phyloP scores from a whole-genome alignment of 2,888 invertebrate genomes.

The Acleris cristana region DNA sequence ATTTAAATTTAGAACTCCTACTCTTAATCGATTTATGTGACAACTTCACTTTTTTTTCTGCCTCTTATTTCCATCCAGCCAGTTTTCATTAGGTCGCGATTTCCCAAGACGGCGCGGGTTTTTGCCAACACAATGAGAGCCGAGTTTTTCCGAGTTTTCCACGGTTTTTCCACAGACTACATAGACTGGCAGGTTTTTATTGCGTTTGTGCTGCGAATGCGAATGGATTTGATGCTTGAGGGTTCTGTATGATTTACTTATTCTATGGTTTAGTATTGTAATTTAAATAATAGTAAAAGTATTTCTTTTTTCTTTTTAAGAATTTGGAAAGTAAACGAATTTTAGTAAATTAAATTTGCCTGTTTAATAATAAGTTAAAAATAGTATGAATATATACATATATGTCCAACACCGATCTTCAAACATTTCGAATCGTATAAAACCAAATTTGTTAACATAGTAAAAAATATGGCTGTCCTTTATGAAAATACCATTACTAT shows the following conservation, averaged over 20 bases:
- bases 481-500: too few relatives aligned
- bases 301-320: neutral
- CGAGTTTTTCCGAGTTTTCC: conserved; percentile 75
- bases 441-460: too few relatives aligned
- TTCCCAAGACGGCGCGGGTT: conserved; percentile 46
- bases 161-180: conserved; percentile 74
- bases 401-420: too few relatives aligned
- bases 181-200: conserved; percentile 52
- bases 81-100: conserved; percentile 34
- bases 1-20: too few relatives aligned
- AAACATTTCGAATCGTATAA: too few relatives aligned
- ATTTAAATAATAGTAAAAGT: neutral
- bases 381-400: too few relatives aligned
- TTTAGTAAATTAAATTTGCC: too few relatives aligned
- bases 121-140: conserved; percentile 66
- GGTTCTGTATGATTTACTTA: neutral
- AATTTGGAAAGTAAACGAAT: neutral
- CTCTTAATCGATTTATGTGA: too few relatives aligned
- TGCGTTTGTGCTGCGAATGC: conserved; percentile 36
- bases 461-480: too few relatives aligned
- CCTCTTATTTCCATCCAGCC: conserved; percentile 27
- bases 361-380: too few relatives aligned
- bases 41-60: conserved; percentile 1
- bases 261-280: conserved; percentile 3
- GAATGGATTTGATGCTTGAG: conserved; percentile 43